phyloP scores from a whole-genome alignment of 2,888 invertebrate species.

The Coecobrya sp. region DNA sequence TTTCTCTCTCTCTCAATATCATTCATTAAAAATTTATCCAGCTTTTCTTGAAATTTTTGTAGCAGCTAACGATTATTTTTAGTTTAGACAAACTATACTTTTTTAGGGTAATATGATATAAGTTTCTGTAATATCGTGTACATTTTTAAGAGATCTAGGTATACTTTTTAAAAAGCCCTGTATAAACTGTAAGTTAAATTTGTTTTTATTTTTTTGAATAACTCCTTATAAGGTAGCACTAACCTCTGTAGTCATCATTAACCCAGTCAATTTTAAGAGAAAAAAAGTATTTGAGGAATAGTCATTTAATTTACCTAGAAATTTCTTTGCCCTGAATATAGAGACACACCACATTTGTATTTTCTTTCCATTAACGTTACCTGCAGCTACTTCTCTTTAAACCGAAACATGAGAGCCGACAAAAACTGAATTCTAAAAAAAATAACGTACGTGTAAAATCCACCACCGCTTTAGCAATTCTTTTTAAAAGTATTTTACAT shows the following conservation, averaged over 20 bases:
- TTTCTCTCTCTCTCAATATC: not conserved
- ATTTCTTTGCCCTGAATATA: slow-evolving; percentile 11
- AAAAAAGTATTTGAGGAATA: slow-evolving; percentile 55
- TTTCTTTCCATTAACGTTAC: slow-evolving; percentile 18
- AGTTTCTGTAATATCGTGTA: not conserved
- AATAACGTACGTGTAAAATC: not conserved
- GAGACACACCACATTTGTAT: not conserved
- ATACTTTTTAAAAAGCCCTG: not conserved
- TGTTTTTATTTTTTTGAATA: slow-evolving; percentile 42
- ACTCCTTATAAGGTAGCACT: slow-evolving; percentile 34
- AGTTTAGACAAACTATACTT: too few relatives aligned
- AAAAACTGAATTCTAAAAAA: slow-evolving; percentile 15
- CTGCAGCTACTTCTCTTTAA: slow-evolving; percentile 5
- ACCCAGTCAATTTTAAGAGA: slow-evolving; percentile 58
- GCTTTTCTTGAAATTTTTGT: not conserved
- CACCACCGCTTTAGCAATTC: not conserved
- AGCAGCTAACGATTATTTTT: too few relatives aligned
- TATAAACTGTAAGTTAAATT: slow-evolving; percentile 9
- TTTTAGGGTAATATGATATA: too few relatives aligned
- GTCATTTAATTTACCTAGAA: slow-evolving; percentile 31
- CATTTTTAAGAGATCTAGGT: not conserved
- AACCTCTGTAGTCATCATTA: slow-evolving; percentile 60
- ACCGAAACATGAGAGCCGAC: slow-evolving; percentile 10
- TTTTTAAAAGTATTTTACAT: not conserved
- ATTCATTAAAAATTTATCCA: not conserved